These are phyloP conservation scores for Xyrichtys novacula DNA, from an alignment of 2,797 vertebrate genomes.

Conservation along the genomic window DNA sequence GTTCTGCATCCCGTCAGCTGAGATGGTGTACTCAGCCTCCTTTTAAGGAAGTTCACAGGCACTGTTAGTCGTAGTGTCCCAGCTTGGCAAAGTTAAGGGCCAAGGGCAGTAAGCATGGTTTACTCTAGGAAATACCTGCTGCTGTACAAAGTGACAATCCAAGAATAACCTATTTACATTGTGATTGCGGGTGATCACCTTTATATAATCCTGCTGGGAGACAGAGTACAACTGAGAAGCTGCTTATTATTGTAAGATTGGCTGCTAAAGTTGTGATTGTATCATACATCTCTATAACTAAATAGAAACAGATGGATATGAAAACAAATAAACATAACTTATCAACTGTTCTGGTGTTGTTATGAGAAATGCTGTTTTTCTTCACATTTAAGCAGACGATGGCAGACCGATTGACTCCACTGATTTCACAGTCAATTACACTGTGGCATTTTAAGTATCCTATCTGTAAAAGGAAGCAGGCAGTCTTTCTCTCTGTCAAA, in stretches of 20 bases:
- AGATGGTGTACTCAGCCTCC: slow-evolving; percentile 66
- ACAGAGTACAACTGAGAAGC: background rate
- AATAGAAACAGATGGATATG: slow-evolving; percentile 7
- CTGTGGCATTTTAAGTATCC: slow-evolving; percentile 35
- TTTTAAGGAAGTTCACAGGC: slow-evolving; percentile 81
- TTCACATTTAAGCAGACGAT: slow-evolving; percentile 12
- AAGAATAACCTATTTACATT: slow-evolving; percentile 73
- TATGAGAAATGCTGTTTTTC: slow-evolving; percentile 8
- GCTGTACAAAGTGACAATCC: slow-evolving; percentile 59
- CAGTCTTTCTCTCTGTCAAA: slow-evolving; percentile 14
- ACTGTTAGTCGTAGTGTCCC: slow-evolving; percentile 68
- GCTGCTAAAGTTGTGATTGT: slow-evolving; percentile 7
- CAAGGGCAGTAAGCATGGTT: slow-evolving; percentile 63
- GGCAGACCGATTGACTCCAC: slow-evolving; percentile 40
- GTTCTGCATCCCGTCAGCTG: slow-evolving; percentile 61
- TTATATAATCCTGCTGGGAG: slow-evolving; percentile 39
- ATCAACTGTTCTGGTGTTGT: background rate
- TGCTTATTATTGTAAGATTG: background rate
- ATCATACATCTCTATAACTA: background rate
- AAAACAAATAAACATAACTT: slow-evolving; percentile 10
- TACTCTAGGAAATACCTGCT: slow-evolving; percentile 79
- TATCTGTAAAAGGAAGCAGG: slow-evolving; percentile 35
- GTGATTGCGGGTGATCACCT: slow-evolving; percentile 34
- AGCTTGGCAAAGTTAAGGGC: slow-evolving; percentile 67
- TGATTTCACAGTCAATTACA: slow-evolving; percentile 49